Evolutionary conservation across 2,797 vertebrate species (phyloP), one percentile per base, ranked within the genome.

Genomic region (Hippocampus kuda): DNA sequence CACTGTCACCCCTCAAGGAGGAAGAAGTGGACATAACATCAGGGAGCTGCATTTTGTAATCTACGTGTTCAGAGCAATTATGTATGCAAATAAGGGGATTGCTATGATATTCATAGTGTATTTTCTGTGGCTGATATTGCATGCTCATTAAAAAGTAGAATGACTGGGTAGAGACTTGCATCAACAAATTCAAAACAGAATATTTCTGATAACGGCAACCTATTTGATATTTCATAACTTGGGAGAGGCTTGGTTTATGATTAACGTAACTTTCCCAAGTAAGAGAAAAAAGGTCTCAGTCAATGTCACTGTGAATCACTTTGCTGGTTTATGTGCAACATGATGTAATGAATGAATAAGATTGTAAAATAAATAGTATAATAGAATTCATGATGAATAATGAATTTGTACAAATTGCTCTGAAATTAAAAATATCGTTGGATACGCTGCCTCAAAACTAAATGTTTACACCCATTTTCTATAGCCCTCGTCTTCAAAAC

Each of bases 51-150:
- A 66, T 26, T 27, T 26, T 27, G 24, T 77, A 16, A 71, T 80
- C 66, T 63, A 81, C 78, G 68, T 70, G 71, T 74, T 84, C 78
- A 82, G 82, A 84, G 83, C 81, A 79, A 70, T 30, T 54, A 72
- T 3, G 4, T 49, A 16, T 26, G 62, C 73, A 84, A 70, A 70
- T 72, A 81, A 76, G 38, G 67, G 66, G 65, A 79, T 78, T 79
- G 65, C 86, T 90, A 87, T 89, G 86, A 89, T 85, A 88, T 89
- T 90, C 86, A 90, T 90, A 86, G 86, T 82, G 65, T 73, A 77
- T 79, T 74, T 84, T 74, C 75, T 26, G 78, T 65, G 65, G 51
- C 68, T 75, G 68, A 70, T 74, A 16, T 76, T 75, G 75, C 77
- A 85, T 85, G 79, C 75, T 68, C 63, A 78, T 65, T 48, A 30